phyloP scores from a whole-genome alignment of 2,888 invertebrate species.

The Syrista parreyssii region DNA sequence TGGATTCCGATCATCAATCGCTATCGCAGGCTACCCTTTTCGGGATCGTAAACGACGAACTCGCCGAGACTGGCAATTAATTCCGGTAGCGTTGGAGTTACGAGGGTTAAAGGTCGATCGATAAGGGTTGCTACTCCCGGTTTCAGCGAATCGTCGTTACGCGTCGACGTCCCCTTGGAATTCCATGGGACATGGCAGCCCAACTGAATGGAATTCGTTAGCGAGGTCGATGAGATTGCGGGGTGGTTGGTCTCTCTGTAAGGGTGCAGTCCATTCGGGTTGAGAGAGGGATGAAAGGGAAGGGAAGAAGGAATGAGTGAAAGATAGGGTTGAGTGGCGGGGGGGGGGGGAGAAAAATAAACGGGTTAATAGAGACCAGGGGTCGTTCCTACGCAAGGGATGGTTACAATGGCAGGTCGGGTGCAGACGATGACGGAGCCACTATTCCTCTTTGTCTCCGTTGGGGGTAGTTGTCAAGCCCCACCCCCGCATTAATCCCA shows the following conservation, averaged over 20 bases:
- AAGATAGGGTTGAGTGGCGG: neutral
- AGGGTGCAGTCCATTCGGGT: neutral
- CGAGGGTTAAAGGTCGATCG: neutral
- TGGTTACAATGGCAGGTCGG: neutral
- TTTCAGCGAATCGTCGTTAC: neutral
- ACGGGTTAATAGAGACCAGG: neutral
- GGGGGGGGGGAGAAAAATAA: neutral
- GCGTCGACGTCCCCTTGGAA: conserved; percentile 1
- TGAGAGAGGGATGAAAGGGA: neutral
- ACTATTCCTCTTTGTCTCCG: neutral
- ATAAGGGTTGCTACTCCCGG: neutral
- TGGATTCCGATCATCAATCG: neutral
- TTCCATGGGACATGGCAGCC: neutral
- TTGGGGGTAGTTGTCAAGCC: neutral
- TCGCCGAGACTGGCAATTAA: neutral
- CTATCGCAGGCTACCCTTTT: neutral
- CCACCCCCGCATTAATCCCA: conserved; percentile 4
- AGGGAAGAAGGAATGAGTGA: neutral
- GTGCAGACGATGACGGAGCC: neutral
- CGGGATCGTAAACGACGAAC: neutral
- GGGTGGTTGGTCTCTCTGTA: neutral
- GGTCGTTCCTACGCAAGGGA: neutral
- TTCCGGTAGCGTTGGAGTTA: neutral
- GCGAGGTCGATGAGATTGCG: neutral
- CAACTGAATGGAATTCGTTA: conserved; percentile 4